Percentiles rank a stretch among this genome's conserved stretches.
Conservation (phyloP, 2,113 vertebrate genomes). For the Dicrurus megarhynchus region DNA sequence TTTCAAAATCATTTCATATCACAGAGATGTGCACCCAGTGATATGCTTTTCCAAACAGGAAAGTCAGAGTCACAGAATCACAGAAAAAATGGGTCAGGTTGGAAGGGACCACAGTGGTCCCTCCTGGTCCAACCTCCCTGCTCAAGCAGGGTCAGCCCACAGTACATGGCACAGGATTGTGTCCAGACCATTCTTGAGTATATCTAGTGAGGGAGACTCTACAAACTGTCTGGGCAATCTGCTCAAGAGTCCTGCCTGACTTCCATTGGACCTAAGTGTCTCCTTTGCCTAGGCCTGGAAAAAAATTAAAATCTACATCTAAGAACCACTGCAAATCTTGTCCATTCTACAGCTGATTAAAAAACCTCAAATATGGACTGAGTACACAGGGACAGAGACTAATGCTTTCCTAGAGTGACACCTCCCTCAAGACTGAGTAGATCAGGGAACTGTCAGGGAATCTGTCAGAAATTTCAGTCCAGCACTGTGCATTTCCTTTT, state of each 20-base stretch:
- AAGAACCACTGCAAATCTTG: not conserved
- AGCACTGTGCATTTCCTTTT: not conserved
- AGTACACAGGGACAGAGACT: not conserved
- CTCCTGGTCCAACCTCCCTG: not conserved
- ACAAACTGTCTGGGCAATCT: not conserved
- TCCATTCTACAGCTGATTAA: not conserved
- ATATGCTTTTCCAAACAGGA: not conserved
- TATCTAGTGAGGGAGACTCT: not conserved
- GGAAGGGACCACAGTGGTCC: not conserved
- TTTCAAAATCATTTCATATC: not conserved
- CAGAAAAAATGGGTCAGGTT: not conserved
- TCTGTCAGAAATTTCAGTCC: not conserved
- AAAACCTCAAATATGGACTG: not conserved
- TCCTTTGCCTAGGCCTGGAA: not conserved
- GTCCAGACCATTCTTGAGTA: fast-evolving
- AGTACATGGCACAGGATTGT: not conserved
- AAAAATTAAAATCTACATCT: not conserved
- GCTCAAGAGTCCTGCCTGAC: not conserved
- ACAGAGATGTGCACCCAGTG: not conserved
- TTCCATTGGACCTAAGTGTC: not conserved
- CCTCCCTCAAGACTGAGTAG: not conserved
- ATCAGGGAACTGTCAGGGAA: not conserved
- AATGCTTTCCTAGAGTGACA: not conserved
- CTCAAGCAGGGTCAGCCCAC: not conserved
- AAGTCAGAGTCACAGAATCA: not conserved